These are phyloP conservation scores for Ecdyonurus torrentis DNA, from an alignment of 2,888 invertebrate species.

Conservation along the genomic window DNA sequence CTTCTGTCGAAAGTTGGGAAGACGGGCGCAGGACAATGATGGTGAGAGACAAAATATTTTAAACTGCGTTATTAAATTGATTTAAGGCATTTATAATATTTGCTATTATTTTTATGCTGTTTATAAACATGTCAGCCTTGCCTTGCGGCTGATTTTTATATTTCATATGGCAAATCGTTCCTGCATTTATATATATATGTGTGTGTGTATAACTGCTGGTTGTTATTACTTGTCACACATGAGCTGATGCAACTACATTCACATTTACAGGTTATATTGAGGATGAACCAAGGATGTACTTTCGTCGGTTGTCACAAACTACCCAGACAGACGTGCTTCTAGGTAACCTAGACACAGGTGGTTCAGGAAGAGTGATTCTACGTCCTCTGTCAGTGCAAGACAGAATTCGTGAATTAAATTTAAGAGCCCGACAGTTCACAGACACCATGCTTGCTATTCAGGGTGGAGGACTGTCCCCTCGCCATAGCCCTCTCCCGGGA, in stretches of 20 bases:
- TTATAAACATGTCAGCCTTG: too few relatives aligned
- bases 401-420: slow-evolving; percentile 29
- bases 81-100: too few relatives aligned
- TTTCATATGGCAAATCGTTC: too few relatives aligned
- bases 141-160: too few relatives aligned
- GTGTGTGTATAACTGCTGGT: neutral
- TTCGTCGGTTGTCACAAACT: slow-evolving; percentile 28
- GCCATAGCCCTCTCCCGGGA: slow-evolving; percentile 19
- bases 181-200: neutral
- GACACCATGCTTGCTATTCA: slow-evolving; percentile 29
- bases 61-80: too few relatives aligned
- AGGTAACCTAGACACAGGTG: slow-evolving; percentile 26
- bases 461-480: slow-evolving; percentile 17
- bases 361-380: slow-evolving; percentile 24
- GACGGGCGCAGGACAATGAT: slow-evolving; percentile 21
- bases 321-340: slow-evolving; percentile 29
- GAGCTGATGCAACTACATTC: neutral
- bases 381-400: slow-evolving; percentile 28
- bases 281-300: slow-evolving; percentile 24
- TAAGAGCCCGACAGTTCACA: slow-evolving; percentile 29
- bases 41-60: too few relatives aligned
- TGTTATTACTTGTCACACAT: too few relatives aligned
- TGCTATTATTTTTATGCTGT: too few relatives aligned
- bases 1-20: slow-evolving; percentile 23
- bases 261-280: neutral